Base-by-base conservation (phyloP, 2,797 vertebrate species). In the Melopsittacus undulatus region DNA sequence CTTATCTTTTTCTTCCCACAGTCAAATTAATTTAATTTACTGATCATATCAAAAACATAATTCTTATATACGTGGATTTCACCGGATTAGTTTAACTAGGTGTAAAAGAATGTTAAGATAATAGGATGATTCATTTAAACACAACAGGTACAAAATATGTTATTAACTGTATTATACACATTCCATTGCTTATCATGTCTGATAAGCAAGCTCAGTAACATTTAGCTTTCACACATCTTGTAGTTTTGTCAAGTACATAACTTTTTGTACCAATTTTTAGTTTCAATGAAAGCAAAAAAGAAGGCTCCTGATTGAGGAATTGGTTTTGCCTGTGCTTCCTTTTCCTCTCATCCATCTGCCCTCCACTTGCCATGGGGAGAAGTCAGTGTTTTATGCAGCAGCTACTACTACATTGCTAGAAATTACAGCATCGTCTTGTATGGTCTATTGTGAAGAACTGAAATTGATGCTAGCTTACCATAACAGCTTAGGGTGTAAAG, bases 1-100 rank as follows among this genome's bases (percentile, higher is more conserved):
- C 95, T 97, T 97, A 97, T 97, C 93, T 95, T 97, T 96, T 92
- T 87, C 70, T 87, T 97, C 95, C 89, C 92, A 75, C 59, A 97
- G 81, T 97, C 82, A 96, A 96, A 90, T 96, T 97, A 98, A 97
- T 97, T 97, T 97, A 95, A 97, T 97, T 97, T 97, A 97, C 94
- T 96, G 95, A 97, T 97, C 57, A 83, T 96, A 97, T 97, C 93
- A 92, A 96, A 96, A 88, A 85, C 92, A 95, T 97, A 97, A 97
- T 97, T 97, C 95, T 95, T 96, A 95, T 61, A 43, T 91, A 75
- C 29, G 48, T 93, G 90, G 92, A 90, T 96, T 97, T 95, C 88
- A 95, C 94, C 92, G 76, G 92, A 93, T 94, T 94, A 97, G 90
- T 92, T 97, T 96, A 97, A 97, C 92, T 75, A 89, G 57, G 90